phyloP scores from a whole-genome alignment of 2,888 invertebrate species.

The Pammene aurita region DNA sequence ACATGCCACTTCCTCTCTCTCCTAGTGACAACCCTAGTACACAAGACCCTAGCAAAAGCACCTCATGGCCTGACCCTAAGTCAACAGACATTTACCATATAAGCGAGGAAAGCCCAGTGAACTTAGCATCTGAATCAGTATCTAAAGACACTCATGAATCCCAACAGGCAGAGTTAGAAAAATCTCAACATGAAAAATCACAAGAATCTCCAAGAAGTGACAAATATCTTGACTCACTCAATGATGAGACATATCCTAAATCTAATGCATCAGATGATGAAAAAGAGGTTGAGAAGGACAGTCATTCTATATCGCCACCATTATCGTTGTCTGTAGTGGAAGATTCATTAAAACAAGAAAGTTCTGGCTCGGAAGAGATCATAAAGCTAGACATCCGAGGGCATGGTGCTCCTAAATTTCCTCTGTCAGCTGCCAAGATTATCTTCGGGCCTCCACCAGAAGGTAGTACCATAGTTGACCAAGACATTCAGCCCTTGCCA shows the following conservation, averaged over 20 bases:
- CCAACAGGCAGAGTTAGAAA: constrained; percentile 37
- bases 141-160: constrained; percentile 57
- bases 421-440: constrained; percentile 68
- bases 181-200: constrained; percentile 49
- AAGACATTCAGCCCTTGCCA: constrained; percentile 61
- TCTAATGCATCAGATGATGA: constrained; percentile 51
- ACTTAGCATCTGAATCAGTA: constrained; percentile 57
- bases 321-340: constrained; percentile 43
- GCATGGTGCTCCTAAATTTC: constrained; percentile 66
- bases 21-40: constrained; percentile 60
- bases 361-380: constrained; percentile 76
- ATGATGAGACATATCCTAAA: constrained; percentile 60
- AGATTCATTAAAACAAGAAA: constrained; percentile 55
- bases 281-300: constrained; percentile 49
- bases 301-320: constrained; percentile 47
- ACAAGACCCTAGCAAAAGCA: constrained; percentile 62
- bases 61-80: constrained; percentile 70
- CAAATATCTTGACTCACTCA: constrained; percentile 69
- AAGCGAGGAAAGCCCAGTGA: constrained; percentile 75
- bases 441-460: constrained; percentile 77
- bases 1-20: constrained; percentile 55
- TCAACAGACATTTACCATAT: constrained; percentile 65
- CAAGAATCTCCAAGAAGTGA: constrained; percentile 64
- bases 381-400: constrained; percentile 80
- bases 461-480: constrained; percentile 63